These are phyloP conservation scores for Gallinago stenura DNA, from an alignment of 2,797 vertebrate genomes.

Conservation along the genomic window DNA sequence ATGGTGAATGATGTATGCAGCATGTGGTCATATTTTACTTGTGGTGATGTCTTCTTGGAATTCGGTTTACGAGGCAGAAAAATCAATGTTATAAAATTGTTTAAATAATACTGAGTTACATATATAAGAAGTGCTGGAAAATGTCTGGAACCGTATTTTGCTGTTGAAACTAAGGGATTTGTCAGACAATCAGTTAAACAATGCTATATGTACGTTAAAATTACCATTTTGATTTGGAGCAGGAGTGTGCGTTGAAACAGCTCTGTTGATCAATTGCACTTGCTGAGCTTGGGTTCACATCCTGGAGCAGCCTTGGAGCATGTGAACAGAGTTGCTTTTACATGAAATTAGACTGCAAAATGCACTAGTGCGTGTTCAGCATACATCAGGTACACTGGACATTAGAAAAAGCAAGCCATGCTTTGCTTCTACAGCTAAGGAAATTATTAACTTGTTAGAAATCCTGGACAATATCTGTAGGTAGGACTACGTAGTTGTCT, in stretches of 20 bases:
- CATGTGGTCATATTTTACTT: neutral
- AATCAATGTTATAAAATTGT: neutral
- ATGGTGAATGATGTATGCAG: neutral
- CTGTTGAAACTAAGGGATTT: neutral
- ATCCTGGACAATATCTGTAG: neutral
- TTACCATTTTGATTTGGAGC: neutral
- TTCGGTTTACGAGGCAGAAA: neutral
- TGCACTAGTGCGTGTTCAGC: neutral
- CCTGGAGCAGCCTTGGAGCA: neutral
- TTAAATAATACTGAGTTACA: neutral
- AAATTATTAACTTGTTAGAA: neutral
- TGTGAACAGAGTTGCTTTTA: neutral
- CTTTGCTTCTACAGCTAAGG: neutral
- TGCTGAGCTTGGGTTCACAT: neutral
- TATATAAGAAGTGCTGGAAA: neutral
- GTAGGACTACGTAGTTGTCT: neutral
- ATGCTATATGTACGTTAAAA: neutral
- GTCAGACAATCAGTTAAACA: neutral
- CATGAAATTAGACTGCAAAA: neutral
- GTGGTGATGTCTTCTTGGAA: constrained; percentile 1
- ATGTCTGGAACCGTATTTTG: neutral
- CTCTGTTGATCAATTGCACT: neutral
- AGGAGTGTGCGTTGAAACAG: neutral
- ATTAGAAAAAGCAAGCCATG: neutral
- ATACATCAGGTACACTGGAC: neutral